Evolutionary conservation across 2,888 invertebrate genomes (phyloP).

Genomic region (Ganaspis brasiliensis): DNA sequence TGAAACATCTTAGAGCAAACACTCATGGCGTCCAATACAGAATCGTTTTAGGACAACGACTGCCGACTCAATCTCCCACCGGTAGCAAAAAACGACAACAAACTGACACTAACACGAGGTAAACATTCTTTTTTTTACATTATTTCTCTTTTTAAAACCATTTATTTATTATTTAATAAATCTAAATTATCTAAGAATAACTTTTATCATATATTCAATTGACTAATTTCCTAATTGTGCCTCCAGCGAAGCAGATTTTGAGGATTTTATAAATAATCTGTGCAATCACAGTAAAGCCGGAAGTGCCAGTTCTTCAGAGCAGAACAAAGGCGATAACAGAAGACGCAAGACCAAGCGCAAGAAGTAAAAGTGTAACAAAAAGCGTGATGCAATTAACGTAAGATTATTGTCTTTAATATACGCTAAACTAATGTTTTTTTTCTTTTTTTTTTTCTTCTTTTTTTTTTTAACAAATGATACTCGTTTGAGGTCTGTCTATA

Average conservation of each 20-base stretch:
- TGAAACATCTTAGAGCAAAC: conserved; percentile 93
- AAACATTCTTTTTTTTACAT: conserved; percentile 43
- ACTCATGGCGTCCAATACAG: conserved; percentile 95
- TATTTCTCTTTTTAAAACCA: no score
- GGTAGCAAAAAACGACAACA: conserved; percentile 75
- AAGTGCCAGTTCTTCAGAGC: conserved; percentile 76
- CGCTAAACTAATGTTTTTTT: conserved; percentile 67
- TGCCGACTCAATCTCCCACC: conserved; percentile 73
- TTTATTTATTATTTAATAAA: no score
- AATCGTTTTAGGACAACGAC: conserved; percentile 89
- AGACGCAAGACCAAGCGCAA: conserved; percentile 78
- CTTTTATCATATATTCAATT: conserved; percentile 14
- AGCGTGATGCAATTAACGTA: conserved; percentile 63
- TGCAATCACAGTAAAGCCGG: conserved; percentile 85
- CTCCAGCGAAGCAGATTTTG: conserved; percentile 87
- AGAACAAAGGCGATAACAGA: conserved; percentile 74
- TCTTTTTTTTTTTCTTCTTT: conserved; percentile 60
- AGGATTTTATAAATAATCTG: conserved; percentile 90
- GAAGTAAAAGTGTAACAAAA: conserved; percentile 67
- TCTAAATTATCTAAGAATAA: no score
- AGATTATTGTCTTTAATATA: conserved; percentile 70
- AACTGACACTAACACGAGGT: conserved; percentile 76
- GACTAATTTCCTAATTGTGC: conserved; percentile 43
- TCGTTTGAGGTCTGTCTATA: conserved; percentile 31
- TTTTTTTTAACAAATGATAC: conserved; percentile 42